Evolutionary conservation across 2,888 invertebrate genomes (phyloP), one percentile per base, ranked within the genome.

Genomic region (Tenthredo distinguenda): DNA sequence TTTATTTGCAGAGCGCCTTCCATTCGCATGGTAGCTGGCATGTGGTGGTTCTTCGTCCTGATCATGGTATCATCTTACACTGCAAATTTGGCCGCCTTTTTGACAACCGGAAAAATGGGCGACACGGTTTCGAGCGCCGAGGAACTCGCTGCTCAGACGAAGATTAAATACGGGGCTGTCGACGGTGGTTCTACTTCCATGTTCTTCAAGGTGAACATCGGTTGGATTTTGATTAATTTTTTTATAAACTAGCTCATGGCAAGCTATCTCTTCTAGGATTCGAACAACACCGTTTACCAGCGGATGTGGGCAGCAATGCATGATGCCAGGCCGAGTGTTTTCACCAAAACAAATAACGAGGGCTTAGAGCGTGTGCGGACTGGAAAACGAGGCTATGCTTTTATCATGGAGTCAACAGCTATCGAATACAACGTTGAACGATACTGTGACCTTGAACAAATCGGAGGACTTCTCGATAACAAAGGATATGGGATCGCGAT

Each of bases 41-140:
- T 98, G 96, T 98, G 98, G 97, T 98, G 98, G 98, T 98, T 98
- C 94, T 98, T 98, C 94, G 98, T 98, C 0, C 94, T 98, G 77
- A 98, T 99, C 90, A 98, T 99, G 97, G 98, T 99, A 89, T 98
- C 98, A 0, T 98, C 98, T 9, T 99, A 99, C 94, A 99, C 99
- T 31, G 99, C 99, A 84, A 99, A 99, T 94, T 94, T 99, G 90
- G 99, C 99, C 76, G 99, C 99, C 10, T 99, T 99, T 92, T 94
- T 99, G 5, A 99, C 99, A 0, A 98, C 98, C 21, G 98, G 98
- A 91, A 95, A 98, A 89, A 98, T 98, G 98, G 98, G 98, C 89
- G 97, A 97, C 12, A 98, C 99, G 0, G 99, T 99, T 85, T 98
- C 98, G 92, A 98, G 97, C 90, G 99, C 98, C 0, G 99, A 99